Conservation (phyloP, 1,140 invertebrate genomes). For the Drosophila repletoides region DNA sequence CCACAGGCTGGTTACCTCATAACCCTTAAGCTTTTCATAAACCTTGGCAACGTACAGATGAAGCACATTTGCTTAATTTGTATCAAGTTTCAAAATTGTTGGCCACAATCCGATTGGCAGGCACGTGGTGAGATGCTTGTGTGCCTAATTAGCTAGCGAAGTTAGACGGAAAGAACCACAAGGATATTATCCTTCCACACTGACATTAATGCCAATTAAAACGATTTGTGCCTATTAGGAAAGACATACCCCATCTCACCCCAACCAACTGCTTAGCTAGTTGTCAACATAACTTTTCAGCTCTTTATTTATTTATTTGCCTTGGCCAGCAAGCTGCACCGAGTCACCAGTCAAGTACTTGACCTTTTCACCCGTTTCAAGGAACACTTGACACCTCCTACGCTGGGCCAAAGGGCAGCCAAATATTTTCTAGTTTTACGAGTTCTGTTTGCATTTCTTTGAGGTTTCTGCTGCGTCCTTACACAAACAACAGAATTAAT, state of each 20-base stretch:
- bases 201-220: conserved; percentile 54
- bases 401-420: conserved; percentile 31
- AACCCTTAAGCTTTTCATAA: conserved; percentile 35
- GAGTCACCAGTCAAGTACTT: conserved; percentile 6
- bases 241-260: not conserved
- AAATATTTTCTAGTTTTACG: conserved; percentile 49
- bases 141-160: conserved; percentile 65
- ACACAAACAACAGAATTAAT: conserved; percentile 48
- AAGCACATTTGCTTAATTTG: conserved; percentile 55
- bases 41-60: conserved; percentile 46
- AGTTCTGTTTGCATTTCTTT: conserved; percentile 57
- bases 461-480: conserved; percentile 43
- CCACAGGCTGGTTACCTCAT: not conserved
- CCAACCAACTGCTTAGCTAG: not conserved
- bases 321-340: not conserved
- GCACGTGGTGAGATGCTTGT: conserved; percentile 22
- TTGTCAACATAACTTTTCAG: not conserved
- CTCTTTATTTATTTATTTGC: conserved; percentile 33
- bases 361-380: conserved; percentile 47
- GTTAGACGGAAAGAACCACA: conserved; percentile 21
- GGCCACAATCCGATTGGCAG: conserved; percentile 55
- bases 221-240: conserved; percentile 50
- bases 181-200: conserved; percentile 54
- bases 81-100: conserved; percentile 41
- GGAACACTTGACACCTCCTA: conserved; percentile 57